Evolutionary conservation across 2,113 vertebrate species (phyloP), one percentile per base, ranked within the genome.

Genomic region (Xyrauchen texanus): DNA sequence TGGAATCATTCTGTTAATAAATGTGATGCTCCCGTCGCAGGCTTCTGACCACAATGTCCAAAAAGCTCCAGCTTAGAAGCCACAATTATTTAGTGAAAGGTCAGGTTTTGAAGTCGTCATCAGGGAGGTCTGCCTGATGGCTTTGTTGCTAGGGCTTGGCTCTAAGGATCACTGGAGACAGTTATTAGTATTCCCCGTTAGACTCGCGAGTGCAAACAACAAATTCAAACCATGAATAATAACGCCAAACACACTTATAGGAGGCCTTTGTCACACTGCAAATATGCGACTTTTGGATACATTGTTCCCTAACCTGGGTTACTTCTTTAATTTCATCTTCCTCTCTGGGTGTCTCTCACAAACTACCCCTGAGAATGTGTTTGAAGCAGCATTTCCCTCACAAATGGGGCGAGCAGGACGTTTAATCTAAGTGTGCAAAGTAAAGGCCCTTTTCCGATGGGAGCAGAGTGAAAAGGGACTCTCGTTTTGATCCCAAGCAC

Each of bases 171-270:
- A 93, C 92, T 93, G 91, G 91, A 94, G 94, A 93, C 94, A 91
- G 94, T 95, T 95, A 95, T 95, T 95, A 95, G 93, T 93, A 95
- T 95, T 95, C 93, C 91, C 92, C 93, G 92, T 92, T 92, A 93
- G 93, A 94, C 92, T 93, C 94, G 93, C 93, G 93, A 94, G 92
- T 93, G 93, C 94, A 96, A 95, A 95, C 94, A 95, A 91, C 93
- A 95, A 95, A 95, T 93, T 95, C 94, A 95, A 76, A 93, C 93
- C 93, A 94, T 93, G 94, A 96, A 96, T 95, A 96, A 95, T 94
- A 94, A 95, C 94, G 93, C 93, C 92, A 95, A 95, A 95, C 93
- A 92, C 93, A 93, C 92, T 94, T 93, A 94, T 95, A 95, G 94
- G 94, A 94, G 93, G 92, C 81, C 91, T 95, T 94, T 95, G 94